Evolutionary conservation across 2,888 invertebrate genomes (phyloP), one percentile per base, ranked within the genome.

Genomic region (Aplocera efformata): DNA sequence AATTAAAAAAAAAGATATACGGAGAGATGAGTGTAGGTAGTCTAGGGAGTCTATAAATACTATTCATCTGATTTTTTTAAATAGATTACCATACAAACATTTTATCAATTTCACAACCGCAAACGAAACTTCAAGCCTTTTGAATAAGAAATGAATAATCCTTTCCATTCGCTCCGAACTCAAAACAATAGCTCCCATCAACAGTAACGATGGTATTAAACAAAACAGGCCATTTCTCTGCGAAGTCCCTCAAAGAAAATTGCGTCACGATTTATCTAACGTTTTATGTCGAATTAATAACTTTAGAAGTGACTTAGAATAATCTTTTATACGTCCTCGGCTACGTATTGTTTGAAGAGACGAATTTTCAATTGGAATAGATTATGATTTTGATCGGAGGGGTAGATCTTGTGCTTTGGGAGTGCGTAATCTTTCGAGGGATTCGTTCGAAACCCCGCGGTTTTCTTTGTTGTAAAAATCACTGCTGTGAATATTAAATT

Each of bases 181-280:
- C 58, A 51, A 70, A 74, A 85, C 85, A 86, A 86, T 81, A 69
- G 83, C 67, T 68, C 75, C 77, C 76, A 79, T 82, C 79, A 79
- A 72, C 78, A 78, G 73, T 79, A 81, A 81, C 77, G 78, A 78
- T 70, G 77, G 73, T 64, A 69, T 81, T 69, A 79, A 79, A 83
- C 79, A 80, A 85, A 83, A 82, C 75, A 83, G 71, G 67, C 73
- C 72, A 74, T 79, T 77, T 75, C 63, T 58, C 61, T 60, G 59
- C 42, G 50, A 60, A 62, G 55, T 59, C 55, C 50, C 46, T 56
- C 56, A 53, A 55, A 56, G 58, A 61, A 65, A 70, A 72, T 70
- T 70, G 67, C 64, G 63, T 59, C 58, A 50, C 57, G 59, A 71
- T 72, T 71, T 67, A 69, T 70, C 63, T 62, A 62, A 64, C 61